Percentiles rank a stretch among this genome's conserved stretches.
Conservation (phyloP, 1,140 invertebrate species). For the Lepidurus packardi region DNA sequence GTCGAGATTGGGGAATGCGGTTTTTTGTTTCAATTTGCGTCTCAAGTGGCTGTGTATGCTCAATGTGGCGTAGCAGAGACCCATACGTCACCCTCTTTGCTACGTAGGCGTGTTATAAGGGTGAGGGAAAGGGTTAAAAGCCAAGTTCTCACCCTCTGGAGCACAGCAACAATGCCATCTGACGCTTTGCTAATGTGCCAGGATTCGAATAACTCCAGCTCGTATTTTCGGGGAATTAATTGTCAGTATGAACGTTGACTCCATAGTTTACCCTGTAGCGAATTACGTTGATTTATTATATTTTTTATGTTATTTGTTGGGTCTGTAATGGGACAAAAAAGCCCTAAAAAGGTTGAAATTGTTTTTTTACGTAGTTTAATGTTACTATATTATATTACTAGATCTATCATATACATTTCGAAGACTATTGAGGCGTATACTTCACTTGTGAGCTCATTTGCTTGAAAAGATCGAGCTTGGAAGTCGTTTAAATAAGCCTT, state of each 20-base stretch:
- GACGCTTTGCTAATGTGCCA: neutral
- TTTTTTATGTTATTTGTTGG: too few relatives aligned
- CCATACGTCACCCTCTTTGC: neutral
- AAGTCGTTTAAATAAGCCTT: neutral
- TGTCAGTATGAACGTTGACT: neutral
- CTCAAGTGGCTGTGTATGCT: constrained; percentile 18
- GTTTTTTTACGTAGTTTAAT: too few relatives aligned
- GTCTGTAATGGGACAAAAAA: too few relatives aligned
- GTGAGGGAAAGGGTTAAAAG: constrained; percentile 14
- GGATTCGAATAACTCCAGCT: neutral
- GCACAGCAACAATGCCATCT: constrained; percentile 1
- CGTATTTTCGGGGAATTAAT: neutral
- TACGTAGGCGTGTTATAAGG: constrained; percentile 7
- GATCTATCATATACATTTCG: too few relatives aligned
- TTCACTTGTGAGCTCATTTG: too few relatives aligned
- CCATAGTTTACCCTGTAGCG: neutral
- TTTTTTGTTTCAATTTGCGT: constrained; percentile 16
- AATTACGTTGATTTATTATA: too few relatives aligned
- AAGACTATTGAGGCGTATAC: too few relatives aligned
- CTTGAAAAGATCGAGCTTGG: neutral
- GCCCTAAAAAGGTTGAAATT: too few relatives aligned
- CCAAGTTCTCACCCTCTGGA: neutral
- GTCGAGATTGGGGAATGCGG: constrained; percentile 10
- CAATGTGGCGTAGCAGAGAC: constrained; percentile 14
- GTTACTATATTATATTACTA: too few relatives aligned